Conservation (phyloP, 2,797 vertebrate species). For the Cynopterus sphinx region DNA sequence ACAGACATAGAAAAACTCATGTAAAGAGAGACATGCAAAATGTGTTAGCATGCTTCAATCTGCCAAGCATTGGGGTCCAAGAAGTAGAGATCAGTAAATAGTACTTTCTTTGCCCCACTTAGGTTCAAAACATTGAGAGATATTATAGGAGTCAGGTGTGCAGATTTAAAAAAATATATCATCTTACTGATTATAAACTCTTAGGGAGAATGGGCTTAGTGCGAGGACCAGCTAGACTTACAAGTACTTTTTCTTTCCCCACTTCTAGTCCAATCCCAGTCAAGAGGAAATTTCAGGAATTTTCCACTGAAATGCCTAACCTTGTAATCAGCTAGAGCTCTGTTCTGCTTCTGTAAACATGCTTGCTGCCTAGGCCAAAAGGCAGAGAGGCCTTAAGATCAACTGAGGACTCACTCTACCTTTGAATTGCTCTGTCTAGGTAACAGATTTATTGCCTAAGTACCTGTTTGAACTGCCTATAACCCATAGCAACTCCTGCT, state of each 20-base stretch:
- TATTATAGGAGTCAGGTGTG: not conserved
- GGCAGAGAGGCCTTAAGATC: too few species aligned
- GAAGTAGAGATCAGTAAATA: not conserved
- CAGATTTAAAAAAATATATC: not conserved
- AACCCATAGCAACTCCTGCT: too few species aligned
- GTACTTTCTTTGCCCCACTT: not conserved
- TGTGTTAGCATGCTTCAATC: not conserved
- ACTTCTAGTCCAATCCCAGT: not conserved
- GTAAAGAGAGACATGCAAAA: not conserved
- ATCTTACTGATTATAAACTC: not conserved
- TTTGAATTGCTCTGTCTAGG: too few species aligned
- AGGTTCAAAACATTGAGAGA: not conserved
- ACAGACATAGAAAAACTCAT: not conserved
- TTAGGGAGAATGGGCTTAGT: not conserved
- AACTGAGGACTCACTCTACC: too few species aligned
- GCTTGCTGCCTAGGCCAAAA: too few species aligned
- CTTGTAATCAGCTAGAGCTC: too few species aligned
- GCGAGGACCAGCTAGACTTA: not conserved
- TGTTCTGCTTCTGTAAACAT: too few species aligned
- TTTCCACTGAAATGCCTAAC: too few species aligned
- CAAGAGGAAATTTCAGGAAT: too few species aligned
- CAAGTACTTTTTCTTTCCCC: not conserved
- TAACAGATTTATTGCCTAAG: too few species aligned
- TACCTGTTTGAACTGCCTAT: too few species aligned
- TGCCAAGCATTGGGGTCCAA: not conserved